These are phyloP conservation scores for Scalopus aquaticus DNA, from an alignment of 2,113 vertebrate genomes.

Conservation along the genomic window DNA sequence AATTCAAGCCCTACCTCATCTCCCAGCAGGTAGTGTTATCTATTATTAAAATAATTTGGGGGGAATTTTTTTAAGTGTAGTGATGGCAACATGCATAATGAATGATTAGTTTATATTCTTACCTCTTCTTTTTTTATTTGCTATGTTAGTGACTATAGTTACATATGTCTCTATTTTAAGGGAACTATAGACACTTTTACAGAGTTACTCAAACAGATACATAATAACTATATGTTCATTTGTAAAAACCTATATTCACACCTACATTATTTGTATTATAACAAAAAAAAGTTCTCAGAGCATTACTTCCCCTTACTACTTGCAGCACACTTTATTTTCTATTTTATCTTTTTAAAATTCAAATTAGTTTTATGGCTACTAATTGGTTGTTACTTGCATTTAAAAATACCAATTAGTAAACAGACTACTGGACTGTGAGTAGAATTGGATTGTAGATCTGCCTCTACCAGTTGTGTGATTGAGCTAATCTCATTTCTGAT, in stretches of 20 bases:
- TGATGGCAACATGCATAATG: not conserved
- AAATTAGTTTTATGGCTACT: slow-evolving; percentile 1
- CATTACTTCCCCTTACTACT: not conserved
- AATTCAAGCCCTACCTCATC: slow-evolving; percentile 80
- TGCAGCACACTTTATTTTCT: not conserved
- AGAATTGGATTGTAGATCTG: not conserved
- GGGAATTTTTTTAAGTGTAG: not conserved
- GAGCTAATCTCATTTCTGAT: not conserved
- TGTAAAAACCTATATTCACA: not conserved
- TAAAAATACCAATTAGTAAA: not conserved
- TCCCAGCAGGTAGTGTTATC: slow-evolving; percentile 79
- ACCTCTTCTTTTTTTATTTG: not conserved
- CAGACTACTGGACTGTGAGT: not conserved
- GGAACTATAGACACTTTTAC: not conserved
- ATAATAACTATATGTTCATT: not conserved
- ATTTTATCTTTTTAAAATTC: not conserved
- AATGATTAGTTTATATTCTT: not conserved
- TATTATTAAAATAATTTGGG: not conserved
- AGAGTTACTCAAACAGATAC: not conserved
- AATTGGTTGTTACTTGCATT: not conserved
- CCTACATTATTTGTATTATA: not conserved
- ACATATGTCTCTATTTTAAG: not conserved
- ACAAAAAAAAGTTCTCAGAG: slow-evolving; percentile 2
- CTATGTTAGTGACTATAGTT: not conserved
- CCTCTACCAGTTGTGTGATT: not conserved